Percentiles rank a stretch among this genome's conserved stretches.
Conservation (phyloP, 2,888 invertebrate genomes). For the Andrena flavipes region DNA sequence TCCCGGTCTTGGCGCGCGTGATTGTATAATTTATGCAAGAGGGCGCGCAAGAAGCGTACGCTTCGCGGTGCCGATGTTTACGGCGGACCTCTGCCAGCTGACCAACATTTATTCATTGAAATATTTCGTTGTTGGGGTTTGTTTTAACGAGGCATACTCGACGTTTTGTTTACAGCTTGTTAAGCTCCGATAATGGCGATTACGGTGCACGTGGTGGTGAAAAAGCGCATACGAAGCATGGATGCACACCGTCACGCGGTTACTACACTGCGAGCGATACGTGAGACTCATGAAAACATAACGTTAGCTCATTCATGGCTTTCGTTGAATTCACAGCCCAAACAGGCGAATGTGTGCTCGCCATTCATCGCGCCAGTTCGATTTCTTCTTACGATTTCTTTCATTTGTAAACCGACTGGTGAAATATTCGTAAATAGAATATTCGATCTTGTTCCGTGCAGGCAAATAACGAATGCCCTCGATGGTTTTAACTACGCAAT, state of each 20-base stretch:
- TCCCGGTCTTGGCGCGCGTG: background rate
- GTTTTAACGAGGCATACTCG: conserved; percentile 21
- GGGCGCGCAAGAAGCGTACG: background rate
- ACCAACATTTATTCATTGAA: conserved; percentile 10
- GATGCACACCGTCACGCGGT: conserved; percentile 21
- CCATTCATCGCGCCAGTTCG: conserved; percentile 30
- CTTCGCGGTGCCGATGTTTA: background rate
- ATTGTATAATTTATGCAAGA: background rate
- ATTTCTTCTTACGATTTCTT: conserved; percentile 18
- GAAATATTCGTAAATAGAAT: background rate
- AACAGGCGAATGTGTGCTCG: conserved; percentile 57
- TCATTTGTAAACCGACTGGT: background rate
- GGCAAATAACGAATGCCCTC: background rate
- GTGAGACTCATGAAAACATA: conserved; percentile 74
- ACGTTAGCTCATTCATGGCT: conserved; percentile 61
- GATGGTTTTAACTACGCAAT: background rate
- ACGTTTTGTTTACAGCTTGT: conserved; percentile 57
- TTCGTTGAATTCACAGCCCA: conserved; percentile 70
- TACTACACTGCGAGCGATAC: conserved; percentile 63
- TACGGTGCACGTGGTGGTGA: conserved; percentile 31
- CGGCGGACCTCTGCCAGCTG: background rate
- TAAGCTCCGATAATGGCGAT: conserved; percentile 46
- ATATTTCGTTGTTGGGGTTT: conserved; percentile 26
- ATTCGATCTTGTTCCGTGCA: background rate
- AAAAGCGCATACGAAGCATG: conserved; percentile 52